phyloP scores from a whole-genome alignment of 2,113 vertebrate species.

The Anseranas semipalmata region DNA sequence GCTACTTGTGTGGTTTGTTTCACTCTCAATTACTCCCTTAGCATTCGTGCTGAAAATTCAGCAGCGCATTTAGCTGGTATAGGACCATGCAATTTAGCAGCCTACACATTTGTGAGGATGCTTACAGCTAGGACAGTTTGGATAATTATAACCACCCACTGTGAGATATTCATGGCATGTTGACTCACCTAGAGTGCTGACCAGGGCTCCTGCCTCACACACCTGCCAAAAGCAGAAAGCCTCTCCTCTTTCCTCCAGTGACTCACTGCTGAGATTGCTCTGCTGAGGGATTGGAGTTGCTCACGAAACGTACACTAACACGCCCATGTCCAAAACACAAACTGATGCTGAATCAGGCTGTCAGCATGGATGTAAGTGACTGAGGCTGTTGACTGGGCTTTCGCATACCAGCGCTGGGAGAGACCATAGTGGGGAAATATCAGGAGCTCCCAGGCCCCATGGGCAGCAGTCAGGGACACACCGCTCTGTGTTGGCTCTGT shows the following conservation, averaged over 20 bases:
- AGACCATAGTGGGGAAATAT: neutral
- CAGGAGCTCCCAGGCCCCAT: neutral
- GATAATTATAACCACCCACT: neutral
- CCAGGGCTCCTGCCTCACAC: neutral
- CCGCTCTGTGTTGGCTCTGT: accelerated
- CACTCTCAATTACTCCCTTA: neutral
- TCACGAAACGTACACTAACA: neutral
- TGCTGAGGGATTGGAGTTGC: neutral
- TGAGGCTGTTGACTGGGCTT: accelerated
- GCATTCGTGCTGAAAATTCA: accelerated
- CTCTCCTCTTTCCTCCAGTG: neutral
- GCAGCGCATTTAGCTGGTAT: neutral
- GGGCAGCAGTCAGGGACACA: neutral
- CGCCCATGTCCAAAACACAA: neutral
- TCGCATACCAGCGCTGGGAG: neutral
- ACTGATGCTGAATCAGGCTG: neutral
- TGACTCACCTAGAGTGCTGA: neutral
- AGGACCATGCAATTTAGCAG: neutral
- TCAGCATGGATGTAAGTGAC: accelerated
- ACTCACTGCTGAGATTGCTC: neutral
- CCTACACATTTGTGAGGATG: neutral
- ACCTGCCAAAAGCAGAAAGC: neutral
- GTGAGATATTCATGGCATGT: accelerated
- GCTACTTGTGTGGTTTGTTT: neutral
- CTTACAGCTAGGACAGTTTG: neutral